Percentiles rank a stretch among this genome's conserved stretches.
These are phyloP conservation scores for Megaceryle alcyon DNA, from an alignment of 2,797 vertebrate genomes.

Conservation along the genomic window DNA sequence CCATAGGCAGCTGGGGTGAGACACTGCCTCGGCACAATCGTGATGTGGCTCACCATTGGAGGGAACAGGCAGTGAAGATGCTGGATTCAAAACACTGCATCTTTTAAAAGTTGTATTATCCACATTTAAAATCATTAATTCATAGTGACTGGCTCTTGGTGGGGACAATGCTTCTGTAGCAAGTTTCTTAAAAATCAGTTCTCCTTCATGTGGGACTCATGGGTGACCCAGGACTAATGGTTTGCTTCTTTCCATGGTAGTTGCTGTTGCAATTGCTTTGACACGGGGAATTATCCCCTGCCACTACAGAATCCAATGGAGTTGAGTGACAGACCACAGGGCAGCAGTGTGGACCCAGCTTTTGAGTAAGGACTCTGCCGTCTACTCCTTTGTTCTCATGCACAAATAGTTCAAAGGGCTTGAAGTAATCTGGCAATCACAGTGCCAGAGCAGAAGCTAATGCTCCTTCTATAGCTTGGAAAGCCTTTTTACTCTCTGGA, in stretches of 20 bases:
- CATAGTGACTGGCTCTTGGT: fast-evolving
- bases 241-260: background rate
- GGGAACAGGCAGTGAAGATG: background rate
- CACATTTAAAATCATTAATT: background rate
- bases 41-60: fast-evolving
- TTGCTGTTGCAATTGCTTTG: background rate
- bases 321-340: background rate
- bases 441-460: fast-evolving
- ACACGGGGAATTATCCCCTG: background rate
- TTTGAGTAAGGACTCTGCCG: background rate
- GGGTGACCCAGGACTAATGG: background rate
- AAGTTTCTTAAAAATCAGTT: background rate
- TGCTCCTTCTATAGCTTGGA: background rate
- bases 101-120: background rate
- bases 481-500: background rate
- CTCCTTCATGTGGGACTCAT: background rate
- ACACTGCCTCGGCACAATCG: background rate
- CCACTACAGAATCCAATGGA: background rate
- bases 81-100: background rate
- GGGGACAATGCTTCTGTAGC: background rate
- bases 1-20: background rate
- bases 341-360: background rate
- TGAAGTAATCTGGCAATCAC: background rate
- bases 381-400: background rate
- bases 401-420: background rate